Conservation (phyloP, 1,140 invertebrate species). For the Triops longicaudatus region DNA sequence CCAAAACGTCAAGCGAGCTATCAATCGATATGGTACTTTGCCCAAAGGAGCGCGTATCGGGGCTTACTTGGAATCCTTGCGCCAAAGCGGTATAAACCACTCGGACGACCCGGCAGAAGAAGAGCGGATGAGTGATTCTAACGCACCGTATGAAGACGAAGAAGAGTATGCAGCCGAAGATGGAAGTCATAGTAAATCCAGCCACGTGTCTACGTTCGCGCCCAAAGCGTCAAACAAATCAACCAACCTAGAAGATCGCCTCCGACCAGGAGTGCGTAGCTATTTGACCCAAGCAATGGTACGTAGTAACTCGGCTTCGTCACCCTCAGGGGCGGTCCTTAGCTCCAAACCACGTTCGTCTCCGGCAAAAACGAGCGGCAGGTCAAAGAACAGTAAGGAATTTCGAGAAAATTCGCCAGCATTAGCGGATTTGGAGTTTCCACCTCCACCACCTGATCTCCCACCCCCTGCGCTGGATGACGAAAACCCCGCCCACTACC, state of each 20-base stretch:
- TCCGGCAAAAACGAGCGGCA: constrained; percentile 18
- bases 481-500: constrained; percentile 18
- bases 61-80: constrained; percentile 84
- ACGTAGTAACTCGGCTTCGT: constrained; percentile 18
- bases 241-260: background rate
- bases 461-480: constrained; percentile 31
- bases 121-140: constrained; percentile 23
- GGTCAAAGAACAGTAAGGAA: background rate
- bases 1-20: constrained; percentile 90
- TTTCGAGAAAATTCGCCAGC: constrained; percentile 39
- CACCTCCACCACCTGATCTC: constrained; percentile 57
- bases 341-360: constrained; percentile 42
- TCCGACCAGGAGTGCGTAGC: constrained; percentile 17
- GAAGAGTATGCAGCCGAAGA: background rate
- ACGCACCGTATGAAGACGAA: background rate
- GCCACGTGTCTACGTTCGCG: background rate
- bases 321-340: constrained; percentile 39
- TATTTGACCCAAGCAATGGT: constrained; percentile 4
- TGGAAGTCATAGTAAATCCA: background rate
- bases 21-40: constrained; percentile 91
- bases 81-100: constrained; percentile 57
- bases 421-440: constrained; percentile 72
- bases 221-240: background rate
- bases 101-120: constrained; percentile 28
- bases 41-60: constrained; percentile 93